These are phyloP conservation scores for Thaumetopoea pityocampa DNA, from an alignment of 1,140 invertebrate species.

Conservation along the genomic window DNA sequence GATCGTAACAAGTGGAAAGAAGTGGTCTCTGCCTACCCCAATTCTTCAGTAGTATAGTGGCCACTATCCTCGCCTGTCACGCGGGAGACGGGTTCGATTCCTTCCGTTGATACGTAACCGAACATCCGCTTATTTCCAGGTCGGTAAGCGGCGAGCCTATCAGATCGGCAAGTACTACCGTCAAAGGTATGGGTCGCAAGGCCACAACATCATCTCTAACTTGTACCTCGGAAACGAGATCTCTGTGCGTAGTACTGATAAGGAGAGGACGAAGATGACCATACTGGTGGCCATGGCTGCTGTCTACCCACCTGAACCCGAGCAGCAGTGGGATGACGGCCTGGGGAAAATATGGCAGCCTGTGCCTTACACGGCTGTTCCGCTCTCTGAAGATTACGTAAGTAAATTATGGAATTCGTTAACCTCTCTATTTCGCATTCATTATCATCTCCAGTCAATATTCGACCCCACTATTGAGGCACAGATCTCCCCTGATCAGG, in stretches of 20 bases:
- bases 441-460: too few relatives aligned
- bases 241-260: conserved; percentile 48
- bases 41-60: too few relatives aligned
- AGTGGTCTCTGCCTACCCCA: too few relatives aligned
- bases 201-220: conserved; percentile 41
- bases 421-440: too few relatives aligned
- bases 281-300: conserved; percentile 52
- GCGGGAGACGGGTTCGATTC: too few relatives aligned
- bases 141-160: conserved; percentile 48
- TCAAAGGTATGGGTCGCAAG: conserved; percentile 46
- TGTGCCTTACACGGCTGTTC: conserved; percentile 51
- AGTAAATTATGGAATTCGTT: conserved; percentile 24
- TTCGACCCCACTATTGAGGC: too few relatives aligned
- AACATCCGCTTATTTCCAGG: too few relatives aligned
- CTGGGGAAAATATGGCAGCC: conserved; percentile 61
- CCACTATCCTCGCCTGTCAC: too few relatives aligned
- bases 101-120: too few relatives aligned
- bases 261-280: conserved; percentile 64
- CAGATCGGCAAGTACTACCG: conserved; percentile 55
- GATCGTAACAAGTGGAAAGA: too few relatives aligned
- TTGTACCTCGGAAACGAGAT: conserved; percentile 55
- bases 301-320: conserved; percentile 45
- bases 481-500: too few relatives aligned
- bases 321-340: conserved; percentile 58
- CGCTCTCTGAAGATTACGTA: conserved; percentile 55